These are phyloP conservation scores for Leptogaster cylindrica DNA, from an alignment of 2,888 invertebrate genomes.

Conservation along the genomic window DNA sequence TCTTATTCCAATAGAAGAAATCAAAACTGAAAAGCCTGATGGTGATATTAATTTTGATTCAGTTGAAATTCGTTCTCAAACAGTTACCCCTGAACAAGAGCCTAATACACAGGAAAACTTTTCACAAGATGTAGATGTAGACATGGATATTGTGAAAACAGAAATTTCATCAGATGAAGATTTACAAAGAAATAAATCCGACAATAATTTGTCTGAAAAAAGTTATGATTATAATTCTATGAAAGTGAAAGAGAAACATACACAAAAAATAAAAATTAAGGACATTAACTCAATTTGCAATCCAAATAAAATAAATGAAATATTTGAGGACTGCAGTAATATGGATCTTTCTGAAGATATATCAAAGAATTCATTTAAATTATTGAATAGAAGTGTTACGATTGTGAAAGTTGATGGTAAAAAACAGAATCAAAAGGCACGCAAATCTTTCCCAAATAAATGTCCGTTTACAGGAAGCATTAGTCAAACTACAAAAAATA, in stretches of 20 bases:
- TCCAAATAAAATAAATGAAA: too few species aligned
- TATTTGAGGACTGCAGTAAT: neutral
- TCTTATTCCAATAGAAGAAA: conserved; percentile 49
- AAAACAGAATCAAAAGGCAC: conserved; percentile 52
- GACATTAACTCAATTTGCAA: conserved; percentile 42
- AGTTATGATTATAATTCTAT: neutral
- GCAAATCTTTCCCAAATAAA: conserved; percentile 59
- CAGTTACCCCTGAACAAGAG: conserved; percentile 7
- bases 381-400: neutral
- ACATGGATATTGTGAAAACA: conserved; percentile 52
- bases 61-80: conserved; percentile 10
- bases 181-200: neutral
- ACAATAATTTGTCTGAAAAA: neutral
- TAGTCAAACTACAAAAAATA: neutral
- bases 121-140: neutral
- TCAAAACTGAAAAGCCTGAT: conserved; percentile 49
- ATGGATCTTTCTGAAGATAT: neutral
- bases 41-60: conserved; percentile 20
- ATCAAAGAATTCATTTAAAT: conserved; percentile 4
- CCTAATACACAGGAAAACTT: neutral
- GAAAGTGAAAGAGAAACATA: neutral
- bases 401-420: conserved; percentile 14
- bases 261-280: conserved; percentile 36
- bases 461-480: conserved; percentile 22
- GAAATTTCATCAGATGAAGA: conserved; percentile 55